Percentiles rank a stretch among this genome's conserved stretches.
Conservation (phyloP, 2,113 vertebrate species). For the Hydrolagus affinis region DNA sequence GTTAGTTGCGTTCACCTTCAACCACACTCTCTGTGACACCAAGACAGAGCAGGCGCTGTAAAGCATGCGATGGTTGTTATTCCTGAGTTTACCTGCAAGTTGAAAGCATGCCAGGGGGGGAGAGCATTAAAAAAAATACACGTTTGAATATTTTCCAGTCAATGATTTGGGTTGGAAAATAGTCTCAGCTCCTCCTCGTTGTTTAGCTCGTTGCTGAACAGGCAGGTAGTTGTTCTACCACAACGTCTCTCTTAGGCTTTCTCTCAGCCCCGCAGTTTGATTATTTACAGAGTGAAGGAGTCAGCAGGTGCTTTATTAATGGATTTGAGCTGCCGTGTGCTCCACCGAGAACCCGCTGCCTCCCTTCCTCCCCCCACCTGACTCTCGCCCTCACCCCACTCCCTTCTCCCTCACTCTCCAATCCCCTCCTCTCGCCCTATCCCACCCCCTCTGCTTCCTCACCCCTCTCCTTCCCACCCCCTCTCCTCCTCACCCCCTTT, state of each 20-base stretch:
- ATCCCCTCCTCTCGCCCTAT: background rate
- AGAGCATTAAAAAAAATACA: slow-evolving; percentile 9
- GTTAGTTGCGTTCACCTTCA: too few relatives aligned
- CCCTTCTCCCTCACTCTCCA: background rate
- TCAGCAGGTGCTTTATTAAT: slow-evolving; percentile 17
- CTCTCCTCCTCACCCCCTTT: background rate
- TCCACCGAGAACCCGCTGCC: background rate
- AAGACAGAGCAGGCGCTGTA: too few relatives aligned
- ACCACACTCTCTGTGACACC: too few relatives aligned
- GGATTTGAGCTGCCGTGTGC: background rate
- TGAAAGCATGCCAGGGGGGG: too few relatives aligned
- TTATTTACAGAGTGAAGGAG: background rate
- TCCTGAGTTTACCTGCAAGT: too few relatives aligned
- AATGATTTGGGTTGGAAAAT: slow-evolving; percentile 8
- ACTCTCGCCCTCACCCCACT: background rate
- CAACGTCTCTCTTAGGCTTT: background rate
- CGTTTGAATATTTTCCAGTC: slow-evolving; percentile 7
- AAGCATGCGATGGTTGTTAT: too few relatives aligned
- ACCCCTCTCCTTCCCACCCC: background rate
- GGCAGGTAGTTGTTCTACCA: background rate
- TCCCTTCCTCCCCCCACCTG: background rate
- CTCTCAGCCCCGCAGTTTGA: background rate
- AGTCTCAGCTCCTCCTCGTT: background rate
- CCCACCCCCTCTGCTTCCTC: background rate
- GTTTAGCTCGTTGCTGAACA: slow-evolving; percentile 4